Base-by-base conservation (phyloP, 2,888 invertebrate species). In the Drosophila paranaensis region DNA sequence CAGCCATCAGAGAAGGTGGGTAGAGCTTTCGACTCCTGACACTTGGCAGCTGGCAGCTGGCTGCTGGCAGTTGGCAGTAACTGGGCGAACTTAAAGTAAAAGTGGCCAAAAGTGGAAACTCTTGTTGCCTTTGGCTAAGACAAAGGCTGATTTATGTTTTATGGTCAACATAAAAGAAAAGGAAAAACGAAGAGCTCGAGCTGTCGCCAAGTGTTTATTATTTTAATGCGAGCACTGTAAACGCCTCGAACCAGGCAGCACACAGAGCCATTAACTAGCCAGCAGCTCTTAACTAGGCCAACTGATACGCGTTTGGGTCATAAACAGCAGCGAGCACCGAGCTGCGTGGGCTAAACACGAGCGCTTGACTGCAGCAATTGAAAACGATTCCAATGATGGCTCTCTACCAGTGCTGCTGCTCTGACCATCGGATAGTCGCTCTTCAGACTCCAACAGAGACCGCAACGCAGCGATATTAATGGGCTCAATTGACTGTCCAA, bases 181-280 rank as follows among this genome's bases (percentile, higher is more conserved):
- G 45, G 43, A 51, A 58, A 33, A 48, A 20, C 20, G 20, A 75
- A 50, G 64, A 35, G 67, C 50, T 81, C 65, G 50, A 51, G 79
- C 79, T 71, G 82, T 73, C 63, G 79, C 61, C 65, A 71, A 83
- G 74, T 89, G 89, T 84, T 83, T 81, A 84, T 81, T 87, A 78
- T 86, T 89, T 83, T 74, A 89, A 80, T 80, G 78, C 71, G 70
- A 56, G 43, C 57, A 51, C 55, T 70, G 56, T 56, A 66, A 79
- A 76, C 71, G 74, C 71, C 57, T 66, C 50, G 55, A 45, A 27
- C 6, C 27, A 42, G 30, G 37, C 20, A 8, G 20, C 43, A 20
- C 11, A 46, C 30, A 33, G 30, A 6, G 0, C 57, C 42, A 67
- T 74, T 67, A 77, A 70, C 65, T 35, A 55, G 48, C 48, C 56